These are phyloP conservation scores for Turritopsis dohrnii DNA, from an alignment of 30 jellyfish, hydroid and myxozoan species.

Conservation along the genomic window DNA sequence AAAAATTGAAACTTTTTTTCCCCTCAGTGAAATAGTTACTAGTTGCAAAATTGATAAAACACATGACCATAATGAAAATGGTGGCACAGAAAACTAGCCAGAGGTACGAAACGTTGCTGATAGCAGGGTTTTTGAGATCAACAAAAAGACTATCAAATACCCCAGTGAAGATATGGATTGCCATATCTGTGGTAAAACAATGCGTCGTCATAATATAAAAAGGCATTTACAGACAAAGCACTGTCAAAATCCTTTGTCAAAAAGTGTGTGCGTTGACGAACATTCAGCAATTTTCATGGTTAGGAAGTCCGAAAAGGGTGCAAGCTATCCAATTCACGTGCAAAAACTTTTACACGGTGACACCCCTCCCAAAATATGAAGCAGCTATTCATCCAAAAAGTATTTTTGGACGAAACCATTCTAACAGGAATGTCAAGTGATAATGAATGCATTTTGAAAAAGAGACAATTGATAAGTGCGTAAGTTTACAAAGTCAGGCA, in stretches of 20 bases:
- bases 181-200: not conserved
- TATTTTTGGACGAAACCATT: not conserved
- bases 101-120: not conserved
- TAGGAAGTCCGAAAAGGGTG: not conserved
- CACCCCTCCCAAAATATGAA: not conserved
- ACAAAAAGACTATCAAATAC: not conserved
- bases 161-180: not conserved
- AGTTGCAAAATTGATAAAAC: not conserved
- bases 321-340: not conserved
- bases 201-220: not conserved
- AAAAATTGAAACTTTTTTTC: not conserved
- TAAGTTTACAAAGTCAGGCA: not conserved
- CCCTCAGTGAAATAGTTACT: not conserved
- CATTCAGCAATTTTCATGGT: not conserved
- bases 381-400: not conserved
- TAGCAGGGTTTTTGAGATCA: not conserved
- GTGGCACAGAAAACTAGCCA: not conserved
- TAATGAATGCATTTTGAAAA: conserved; percentile 8
- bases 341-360: not conserved
- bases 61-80: not conserved
- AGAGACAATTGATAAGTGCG: conserved; percentile 27
- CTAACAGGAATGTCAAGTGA: conserved; percentile 14
- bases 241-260: not conserved
- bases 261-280: not conserved
- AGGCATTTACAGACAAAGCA: not conserved